phyloP scores from a whole-genome alignment of 2,888 invertebrate genomes.

The Alloscopus bannaensis region DNA sequence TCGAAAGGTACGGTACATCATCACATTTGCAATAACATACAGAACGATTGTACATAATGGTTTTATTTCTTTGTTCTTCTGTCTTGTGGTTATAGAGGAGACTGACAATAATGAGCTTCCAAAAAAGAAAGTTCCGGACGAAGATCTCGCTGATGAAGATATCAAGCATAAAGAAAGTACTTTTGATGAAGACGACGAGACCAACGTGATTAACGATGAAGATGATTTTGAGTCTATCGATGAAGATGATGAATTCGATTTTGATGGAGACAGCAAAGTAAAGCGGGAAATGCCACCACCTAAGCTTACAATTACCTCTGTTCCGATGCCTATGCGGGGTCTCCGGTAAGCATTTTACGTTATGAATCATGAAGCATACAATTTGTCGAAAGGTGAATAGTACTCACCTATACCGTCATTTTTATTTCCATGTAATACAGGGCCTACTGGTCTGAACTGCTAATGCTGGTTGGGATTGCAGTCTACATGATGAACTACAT shows the following conservation, averaged over 20 bases:
- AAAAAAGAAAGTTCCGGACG: conserved; percentile 34
- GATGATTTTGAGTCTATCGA: conserved; percentile 72
- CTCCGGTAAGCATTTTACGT: no score
- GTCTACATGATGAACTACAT: conserved; percentile 72
- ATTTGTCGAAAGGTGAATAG: no score
- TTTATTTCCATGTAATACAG: no score
- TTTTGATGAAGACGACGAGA: conserved; percentile 68
- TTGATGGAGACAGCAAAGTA: conserved; percentile 61
- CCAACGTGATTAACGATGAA: conserved; percentile 58
- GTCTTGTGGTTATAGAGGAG: conserved; percentile 18
- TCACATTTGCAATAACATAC: background rate
- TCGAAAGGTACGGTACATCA: conserved; percentile 36
- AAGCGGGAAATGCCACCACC: conserved; percentile 69
- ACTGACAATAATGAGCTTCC: conserved; percentile 37
- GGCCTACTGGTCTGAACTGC: conserved; percentile 71
- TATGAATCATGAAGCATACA: no score
- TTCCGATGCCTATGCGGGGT: conserved; percentile 72
- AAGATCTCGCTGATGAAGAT: conserved; percentile 35
- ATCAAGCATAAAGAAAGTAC: conserved; percentile 34
- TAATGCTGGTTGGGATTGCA: conserved; percentile 69
- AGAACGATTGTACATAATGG: background rate
- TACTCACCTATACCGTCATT: no score
- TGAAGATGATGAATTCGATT: conserved; percentile 71
- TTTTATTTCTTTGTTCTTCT: conserved; percentile 4
- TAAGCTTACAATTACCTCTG: conserved; percentile 72